A percentile compares a stretch with the other conserved stretches of the same genome.
phyloP scores from a whole-genome alignment of 2,113 vertebrate species.

The Spizaetus ornatus region DNA sequence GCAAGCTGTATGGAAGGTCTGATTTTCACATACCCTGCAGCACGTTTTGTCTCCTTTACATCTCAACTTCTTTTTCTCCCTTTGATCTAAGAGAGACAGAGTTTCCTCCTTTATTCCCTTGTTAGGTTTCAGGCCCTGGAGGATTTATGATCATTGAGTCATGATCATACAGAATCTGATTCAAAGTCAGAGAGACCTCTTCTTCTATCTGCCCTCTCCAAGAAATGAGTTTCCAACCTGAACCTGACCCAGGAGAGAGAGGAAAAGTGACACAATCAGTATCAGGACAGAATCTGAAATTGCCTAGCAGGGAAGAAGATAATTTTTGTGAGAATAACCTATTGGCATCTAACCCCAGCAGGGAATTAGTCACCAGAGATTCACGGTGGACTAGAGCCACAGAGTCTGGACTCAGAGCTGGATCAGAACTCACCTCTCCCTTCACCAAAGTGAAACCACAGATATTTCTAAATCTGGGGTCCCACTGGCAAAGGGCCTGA shows the following conservation, averaged over 20 bases:
- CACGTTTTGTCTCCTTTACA: constrained; percentile 30
- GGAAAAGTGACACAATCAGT: not conserved
- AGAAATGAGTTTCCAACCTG: not conserved
- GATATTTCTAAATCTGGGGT: not conserved
- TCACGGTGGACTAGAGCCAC: not conserved
- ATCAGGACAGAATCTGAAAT: not conserved
- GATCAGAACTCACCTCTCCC: not conserved
- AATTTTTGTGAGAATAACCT: not conserved
- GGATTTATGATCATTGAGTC: constrained; percentile 34
- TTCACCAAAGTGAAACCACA: not conserved
- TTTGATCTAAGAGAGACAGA: constrained; percentile 49
- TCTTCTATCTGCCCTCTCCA: not conserved
- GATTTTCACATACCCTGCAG: constrained; percentile 58
- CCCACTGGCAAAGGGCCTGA: not conserved
- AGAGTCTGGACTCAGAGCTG: not conserved
- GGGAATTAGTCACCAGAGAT: not conserved
- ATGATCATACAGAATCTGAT: constrained; percentile 15
- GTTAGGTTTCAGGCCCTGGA: constrained; percentile 38
- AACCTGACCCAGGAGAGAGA: not conserved
- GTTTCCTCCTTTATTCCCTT: constrained; percentile 31
- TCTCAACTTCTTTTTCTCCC: not conserved
- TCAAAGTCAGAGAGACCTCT: constrained; percentile 14
- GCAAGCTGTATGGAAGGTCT: constrained; percentile 32
- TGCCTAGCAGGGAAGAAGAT: not conserved
- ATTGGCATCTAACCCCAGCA: not conserved